These are phyloP conservation scores for Tholera decimalis DNA, from an alignment of 2,888 invertebrate species.

Conservation along the genomic window DNA sequence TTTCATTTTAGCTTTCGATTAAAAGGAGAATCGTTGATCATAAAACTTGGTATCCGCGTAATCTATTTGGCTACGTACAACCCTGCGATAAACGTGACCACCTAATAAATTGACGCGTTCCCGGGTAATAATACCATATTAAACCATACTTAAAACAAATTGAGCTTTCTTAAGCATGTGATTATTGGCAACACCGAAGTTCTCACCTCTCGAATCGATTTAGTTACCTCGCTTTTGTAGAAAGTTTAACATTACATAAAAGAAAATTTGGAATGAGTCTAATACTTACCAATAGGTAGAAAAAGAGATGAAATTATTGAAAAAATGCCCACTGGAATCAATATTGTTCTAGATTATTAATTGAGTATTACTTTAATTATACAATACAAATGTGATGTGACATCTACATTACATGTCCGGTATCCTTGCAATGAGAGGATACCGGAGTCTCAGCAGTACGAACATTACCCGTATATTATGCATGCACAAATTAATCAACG, in stretches of 20 bases:
- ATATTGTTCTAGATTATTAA: too few relatives aligned
- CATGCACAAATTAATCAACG: too few relatives aligned
- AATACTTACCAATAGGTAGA: neutral
- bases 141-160: constrained; percentile 9
- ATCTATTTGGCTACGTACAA: neutral
- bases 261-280: neutral
- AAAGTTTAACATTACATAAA: neutral
- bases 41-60: too few relatives aligned
- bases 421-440: too few relatives aligned
- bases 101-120: constrained; percentile 1
- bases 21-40: too few relatives aligned
- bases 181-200: neutral
- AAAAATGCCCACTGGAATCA: too few relatives aligned
- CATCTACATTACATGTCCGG: too few relatives aligned
- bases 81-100: neutral
- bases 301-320: too few relatives aligned
- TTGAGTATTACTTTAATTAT: too few relatives aligned
- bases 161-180: constrained; percentile 4
- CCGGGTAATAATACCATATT: constrained; percentile 9
- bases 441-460: neutral
- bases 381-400: too few relatives aligned
- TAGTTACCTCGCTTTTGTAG: neutral
- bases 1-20: too few relatives aligned
- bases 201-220: neutral
- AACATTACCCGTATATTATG: too few relatives aligned